A percentile compares a stretch with the other conserved stretches of the same genome.
Conservation (phyloP, 2,113 vertebrate genomes). For the Pteruthius melanotis region DNA sequence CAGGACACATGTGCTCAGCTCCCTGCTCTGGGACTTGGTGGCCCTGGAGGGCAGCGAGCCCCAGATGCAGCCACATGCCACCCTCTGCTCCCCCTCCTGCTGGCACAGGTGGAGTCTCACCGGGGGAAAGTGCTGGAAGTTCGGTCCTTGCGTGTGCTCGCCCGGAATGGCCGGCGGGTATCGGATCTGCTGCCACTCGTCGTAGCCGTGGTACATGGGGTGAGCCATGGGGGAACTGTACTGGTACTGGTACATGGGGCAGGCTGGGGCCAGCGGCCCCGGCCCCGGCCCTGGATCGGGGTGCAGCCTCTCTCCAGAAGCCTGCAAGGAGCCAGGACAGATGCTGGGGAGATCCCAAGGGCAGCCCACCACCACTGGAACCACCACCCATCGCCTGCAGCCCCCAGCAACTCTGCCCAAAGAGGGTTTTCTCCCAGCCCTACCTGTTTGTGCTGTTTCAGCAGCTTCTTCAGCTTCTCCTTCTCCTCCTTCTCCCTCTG, state of each 20-base stretch:
- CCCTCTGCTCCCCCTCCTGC: background rate
- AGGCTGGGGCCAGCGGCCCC: conserved; percentile 75
- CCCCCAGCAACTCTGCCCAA: background rate
- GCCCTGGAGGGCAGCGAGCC: background rate
- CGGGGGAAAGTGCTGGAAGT: conserved; percentile 80
- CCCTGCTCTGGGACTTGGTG: background rate
- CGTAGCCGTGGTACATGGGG: conserved; percentile 80
- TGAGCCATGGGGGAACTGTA: conserved; percentile 79
- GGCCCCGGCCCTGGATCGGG: conserved; percentile 79
- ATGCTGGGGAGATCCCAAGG: background rate
- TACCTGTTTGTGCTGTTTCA: conserved; percentile 94
- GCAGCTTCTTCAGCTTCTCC: conserved; percentile 88
- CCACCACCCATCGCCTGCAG: accelerated
- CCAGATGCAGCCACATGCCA: accelerated
- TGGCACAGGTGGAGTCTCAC: conserved; percentile 48
- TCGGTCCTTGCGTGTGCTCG: conserved; percentile 70
- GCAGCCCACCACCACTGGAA: background rate
- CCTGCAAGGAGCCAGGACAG: conserved; percentile 45
- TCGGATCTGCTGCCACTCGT: conserved; percentile 88
- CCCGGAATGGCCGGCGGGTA: conserved; percentile 81
- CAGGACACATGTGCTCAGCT: background rate
- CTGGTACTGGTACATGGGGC: conserved; percentile 86
- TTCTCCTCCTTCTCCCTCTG: conserved; percentile 86
- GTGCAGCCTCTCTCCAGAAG: conserved; percentile 83
- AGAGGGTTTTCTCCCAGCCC: background rate